Conservation (phyloP, 1,140 invertebrate genomes). For the Aphelenchoides fujianensis region DNA sequence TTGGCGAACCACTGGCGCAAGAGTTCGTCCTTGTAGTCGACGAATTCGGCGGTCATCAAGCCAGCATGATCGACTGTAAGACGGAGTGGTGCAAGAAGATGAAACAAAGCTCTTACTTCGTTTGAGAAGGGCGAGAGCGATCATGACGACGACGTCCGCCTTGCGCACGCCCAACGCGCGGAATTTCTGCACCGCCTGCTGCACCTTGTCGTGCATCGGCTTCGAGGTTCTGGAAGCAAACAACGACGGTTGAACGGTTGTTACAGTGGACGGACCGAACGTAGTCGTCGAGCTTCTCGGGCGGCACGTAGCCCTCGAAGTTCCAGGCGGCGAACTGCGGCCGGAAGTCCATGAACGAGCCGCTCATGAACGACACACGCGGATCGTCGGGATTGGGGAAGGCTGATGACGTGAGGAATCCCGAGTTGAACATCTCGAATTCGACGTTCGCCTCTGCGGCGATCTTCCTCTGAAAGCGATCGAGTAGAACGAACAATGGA, state of each 20-base stretch:
- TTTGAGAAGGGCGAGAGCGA: not conserved
- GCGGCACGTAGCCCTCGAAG: not conserved
- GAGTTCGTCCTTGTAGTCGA: not conserved
- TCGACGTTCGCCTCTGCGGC: not conserved
- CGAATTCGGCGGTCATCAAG: not conserved
- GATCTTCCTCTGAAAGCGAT: not conserved
- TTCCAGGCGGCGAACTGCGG: not conserved
- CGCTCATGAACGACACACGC: not conserved
- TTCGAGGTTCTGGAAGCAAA: no score
- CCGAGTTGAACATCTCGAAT: not conserved
- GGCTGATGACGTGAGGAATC: not conserved
- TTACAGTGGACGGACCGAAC: not conserved
- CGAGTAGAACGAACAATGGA: not conserved
- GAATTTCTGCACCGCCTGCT: not conserved
- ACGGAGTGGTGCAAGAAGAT: not conserved
- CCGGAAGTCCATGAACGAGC: slow-evolving; percentile 5
- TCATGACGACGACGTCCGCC: not conserved
- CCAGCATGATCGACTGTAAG: not conserved
- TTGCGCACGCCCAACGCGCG: not conserved
- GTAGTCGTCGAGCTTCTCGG: not conserved
- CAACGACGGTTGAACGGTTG: no score
- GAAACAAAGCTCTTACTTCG: not conserved
- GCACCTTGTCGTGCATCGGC: not conserved
- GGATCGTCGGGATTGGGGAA: not conserved
- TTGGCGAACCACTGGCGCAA: not conserved